phyloP scores from a whole-genome alignment of 1,140 invertebrate genomes.

The Cydia strobilella region DNA sequence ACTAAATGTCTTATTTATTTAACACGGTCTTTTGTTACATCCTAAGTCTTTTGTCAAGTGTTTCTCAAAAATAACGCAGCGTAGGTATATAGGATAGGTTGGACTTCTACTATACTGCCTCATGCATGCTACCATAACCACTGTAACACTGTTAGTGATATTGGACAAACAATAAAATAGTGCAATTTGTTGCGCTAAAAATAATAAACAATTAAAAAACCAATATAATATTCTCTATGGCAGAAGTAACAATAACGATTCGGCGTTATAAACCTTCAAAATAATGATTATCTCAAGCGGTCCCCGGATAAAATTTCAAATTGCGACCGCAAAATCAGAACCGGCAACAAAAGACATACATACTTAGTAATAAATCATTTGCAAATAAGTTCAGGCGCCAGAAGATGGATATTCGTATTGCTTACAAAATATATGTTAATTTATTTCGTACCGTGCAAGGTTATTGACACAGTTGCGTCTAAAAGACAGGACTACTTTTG shows the following conservation, averaged over 20 bases:
- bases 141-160: too few relatives aligned
- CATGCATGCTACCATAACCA: too few relatives aligned
- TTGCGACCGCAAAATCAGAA: conserved; percentile 13
- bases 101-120: too few relatives aligned
- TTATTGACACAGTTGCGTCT: conserved; percentile 69
- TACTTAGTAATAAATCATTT: conserved; percentile 41
- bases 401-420: conserved; percentile 36
- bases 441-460: conserved; percentile 64
- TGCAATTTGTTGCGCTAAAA: too few relatives aligned
- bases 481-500: conserved; percentile 59
- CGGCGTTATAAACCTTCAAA: conserved; percentile 13
- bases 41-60: background rate
- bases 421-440: conserved; percentile 63
- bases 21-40: background rate
- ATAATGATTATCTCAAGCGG: conserved; percentile 18
- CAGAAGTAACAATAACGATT: conserved; percentile 6
- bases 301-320: conserved; percentile 17
- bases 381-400: conserved; percentile 40
- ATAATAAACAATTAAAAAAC: too few relatives aligned
- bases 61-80: background rate
- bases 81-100: too few relatives aligned
- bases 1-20: conserved; percentile 12
- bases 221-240: too few relatives aligned
- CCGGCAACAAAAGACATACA: conserved; percentile 30
- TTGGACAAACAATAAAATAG: too few relatives aligned